Evolutionary conservation across 2,113 vertebrate genomes (phyloP), one percentile per base, ranked within the genome.

Genomic region (Nothobranchius furzeri): DNA sequence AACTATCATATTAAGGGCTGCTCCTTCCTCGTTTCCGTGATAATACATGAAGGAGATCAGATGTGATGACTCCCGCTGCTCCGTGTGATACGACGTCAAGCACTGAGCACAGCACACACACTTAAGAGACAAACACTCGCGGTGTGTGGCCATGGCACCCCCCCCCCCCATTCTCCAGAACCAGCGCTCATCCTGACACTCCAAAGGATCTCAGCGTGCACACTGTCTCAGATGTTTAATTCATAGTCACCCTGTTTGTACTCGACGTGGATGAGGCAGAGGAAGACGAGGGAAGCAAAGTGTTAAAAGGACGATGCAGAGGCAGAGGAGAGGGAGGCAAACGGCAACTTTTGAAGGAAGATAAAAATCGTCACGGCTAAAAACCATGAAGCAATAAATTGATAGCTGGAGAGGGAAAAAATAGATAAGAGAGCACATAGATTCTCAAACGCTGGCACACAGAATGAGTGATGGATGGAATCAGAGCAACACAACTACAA

Each of bases 221-320:
- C 66, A 30, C 76, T 37, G 74, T 70, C 72, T 83, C 35, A 78
- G 65, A 86, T 91, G 85, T 90, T 88, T 88, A 85, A 90, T 89
- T 88, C 85, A 84, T 83, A 14, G 70, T 56, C 45, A 71, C 81
- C 68, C 7, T 58, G 75, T 51, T 75, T 64, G 55, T 25, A 64
- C 68, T 81, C 43, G n/a, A 72, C 60, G 48, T 10, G 54, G 82
- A 61, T 9, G 64, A 65, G 66, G 77, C 51, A 68, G 60, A 75
- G 62, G 59, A 77, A 60, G 68, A 78, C 35, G 62, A 40, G 49
- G 70, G 62, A 73, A 52, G 61, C 7, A n/a, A 30, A 75, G 59
- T 17, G 64, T 61, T 17, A 11, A 55, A 30, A 45, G 68, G 63
- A 68, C 45, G 77, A 74, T 25, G 42, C 35, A 51, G 36, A 69